These are phyloP conservation scores for Tetragonula carbonaria DNA, from an alignment of 2,888 invertebrate species.

Conservation along the genomic window DNA sequence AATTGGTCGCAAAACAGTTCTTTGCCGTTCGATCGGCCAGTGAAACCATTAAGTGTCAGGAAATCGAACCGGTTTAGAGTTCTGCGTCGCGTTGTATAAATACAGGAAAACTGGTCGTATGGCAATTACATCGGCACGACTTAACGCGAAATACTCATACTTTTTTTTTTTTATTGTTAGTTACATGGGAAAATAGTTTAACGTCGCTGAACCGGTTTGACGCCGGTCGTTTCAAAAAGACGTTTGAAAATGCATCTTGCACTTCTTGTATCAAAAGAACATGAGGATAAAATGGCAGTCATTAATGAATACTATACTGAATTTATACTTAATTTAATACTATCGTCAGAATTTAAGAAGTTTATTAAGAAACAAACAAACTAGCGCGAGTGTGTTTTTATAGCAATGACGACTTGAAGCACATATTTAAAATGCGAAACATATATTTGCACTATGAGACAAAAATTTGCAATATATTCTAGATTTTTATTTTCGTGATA, in stretches of 20 bases:
- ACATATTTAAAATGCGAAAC: background rate
- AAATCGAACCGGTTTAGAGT: conserved; percentile 57
- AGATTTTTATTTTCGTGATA: background rate
- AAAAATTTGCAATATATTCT: background rate
- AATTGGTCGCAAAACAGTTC: conserved; percentile 48
- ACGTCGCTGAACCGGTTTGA: conserved; percentile 45
- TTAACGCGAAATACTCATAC: background rate
- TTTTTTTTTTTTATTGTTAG: background rate
- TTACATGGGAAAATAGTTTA: conserved; percentile 46
- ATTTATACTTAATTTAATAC: too few species aligned
- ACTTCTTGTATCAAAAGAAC: background rate
- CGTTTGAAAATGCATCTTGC: conserved; percentile 7
- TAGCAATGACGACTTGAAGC: too few species aligned
- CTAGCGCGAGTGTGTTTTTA: too few species aligned
- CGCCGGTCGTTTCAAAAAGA: conserved; percentile 1
- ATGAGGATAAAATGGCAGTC: background rate
- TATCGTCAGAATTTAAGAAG: background rate
- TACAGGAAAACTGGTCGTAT: conserved; percentile 19
- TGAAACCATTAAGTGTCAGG: conserved; percentile 44
- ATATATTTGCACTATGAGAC: background rate
- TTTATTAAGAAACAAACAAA: background rate
- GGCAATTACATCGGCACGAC: conserved; percentile 36
- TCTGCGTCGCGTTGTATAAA: conserved; percentile 17
- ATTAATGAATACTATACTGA: background rate
- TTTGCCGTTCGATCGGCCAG: conserved; percentile 32